Conservation (phyloP, 1,140 invertebrate species). For the Apis dorsata region DNA sequence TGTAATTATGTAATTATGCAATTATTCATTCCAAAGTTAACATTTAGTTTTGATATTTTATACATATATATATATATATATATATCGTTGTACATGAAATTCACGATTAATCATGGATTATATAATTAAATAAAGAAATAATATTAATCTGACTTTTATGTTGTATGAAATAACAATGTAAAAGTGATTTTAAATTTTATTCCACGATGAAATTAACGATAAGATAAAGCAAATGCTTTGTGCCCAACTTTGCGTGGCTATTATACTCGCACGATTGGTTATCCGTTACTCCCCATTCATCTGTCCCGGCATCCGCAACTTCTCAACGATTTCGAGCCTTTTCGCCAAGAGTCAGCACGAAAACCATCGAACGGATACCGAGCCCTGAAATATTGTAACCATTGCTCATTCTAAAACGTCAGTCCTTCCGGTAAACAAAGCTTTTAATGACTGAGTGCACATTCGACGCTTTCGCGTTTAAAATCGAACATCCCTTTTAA, state of each 20-base stretch:
- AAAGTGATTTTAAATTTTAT: background rate
- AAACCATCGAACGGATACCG: slow-evolving; percentile 48
- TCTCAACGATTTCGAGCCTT: slow-evolving; percentile 59
- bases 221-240: slow-evolving; percentile 54
- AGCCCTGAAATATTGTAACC: slow-evolving; percentile 53
- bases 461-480: slow-evolving; percentile 7
- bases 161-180: too few species aligned
- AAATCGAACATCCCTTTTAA: slow-evolving; percentile 11
- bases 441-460: slow-evolving; percentile 49
- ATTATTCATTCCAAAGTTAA: background rate
- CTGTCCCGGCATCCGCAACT: slow-evolving; percentile 58
- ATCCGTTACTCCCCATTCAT: slow-evolving; percentile 60
- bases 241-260: slow-evolving; percentile 63
- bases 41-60: too few species aligned
- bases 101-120: too few species aligned
- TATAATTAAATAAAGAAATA: background rate
- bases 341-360: slow-evolving; percentile 60
- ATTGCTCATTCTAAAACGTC: slow-evolving; percentile 57
- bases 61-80: too few species aligned
- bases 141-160: background rate
- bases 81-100: background rate
- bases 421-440: slow-evolving; percentile 57
- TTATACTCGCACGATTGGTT: slow-evolving; percentile 68
- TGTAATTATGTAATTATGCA: background rate
- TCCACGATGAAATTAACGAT: background rate